Evolutionary conservation across 2,888 invertebrate species (phyloP), one percentile per base, ranked within the genome.

Genomic region (Listrodromus nycthemerus): DNA sequence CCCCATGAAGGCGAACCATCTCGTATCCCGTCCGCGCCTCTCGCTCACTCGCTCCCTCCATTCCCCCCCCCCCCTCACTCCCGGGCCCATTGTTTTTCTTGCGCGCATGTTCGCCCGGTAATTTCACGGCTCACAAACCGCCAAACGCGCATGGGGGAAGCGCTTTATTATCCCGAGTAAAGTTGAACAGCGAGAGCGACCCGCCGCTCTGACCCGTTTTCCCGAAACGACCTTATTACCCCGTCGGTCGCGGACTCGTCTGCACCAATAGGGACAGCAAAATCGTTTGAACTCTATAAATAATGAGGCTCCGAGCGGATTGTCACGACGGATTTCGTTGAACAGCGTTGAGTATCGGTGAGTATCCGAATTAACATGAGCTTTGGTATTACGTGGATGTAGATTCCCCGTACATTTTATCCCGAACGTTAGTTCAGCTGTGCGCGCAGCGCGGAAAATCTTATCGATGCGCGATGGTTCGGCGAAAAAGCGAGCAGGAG

Each of bases 91-190:
- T 86, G 86, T 86, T 88, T 88, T 86, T 82, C 77, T 83, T 77
- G 70, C 58, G 82, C 82, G 71, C 86, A 82, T 86, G 86, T 86
- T 77, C 83, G 55, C 83, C 55, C 73, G 75, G 85, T 83, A 87
- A 87, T 88, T 88, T 87, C 87, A 87, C 85, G 87, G 85, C 83
- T 88, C 86, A 84, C 85, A 87, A 86, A 88, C 82, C 82, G 67
- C 82, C 74, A 71, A 70, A 79, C 81, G 82, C 80, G 50, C 50
- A 16, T 7, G n/a, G 19, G 50, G 41, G 41, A 3, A 19, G n/a
- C 50, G 85, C 86, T 87, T 87, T 87, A 87, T 88, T 86, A 85
- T 85, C 85, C 80, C 85, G 80, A 86, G 81, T 79, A 85, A 87
- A 87, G 86, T 88, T 86, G 77, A 85, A 45, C 45, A 77, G 50